These are phyloP conservation scores for Archips crataeganus DNA, from an alignment of 2,888 invertebrate species.

Conservation along the genomic window DNA sequence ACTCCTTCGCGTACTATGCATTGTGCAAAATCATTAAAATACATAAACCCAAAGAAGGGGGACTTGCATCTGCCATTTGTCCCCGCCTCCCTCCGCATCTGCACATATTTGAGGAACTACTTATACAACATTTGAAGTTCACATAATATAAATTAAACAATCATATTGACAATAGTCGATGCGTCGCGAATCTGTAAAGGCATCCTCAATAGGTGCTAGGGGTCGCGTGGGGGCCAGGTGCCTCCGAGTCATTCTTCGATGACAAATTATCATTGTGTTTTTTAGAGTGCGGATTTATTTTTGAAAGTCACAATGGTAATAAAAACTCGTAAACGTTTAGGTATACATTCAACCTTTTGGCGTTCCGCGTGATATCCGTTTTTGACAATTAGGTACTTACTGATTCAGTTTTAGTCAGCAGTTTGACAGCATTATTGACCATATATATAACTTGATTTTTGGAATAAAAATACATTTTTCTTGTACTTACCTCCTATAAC, in stretches of 20 bases:
- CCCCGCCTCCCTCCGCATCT: slow-evolving; percentile 73
- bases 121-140: slow-evolving; percentile 81
- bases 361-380: neutral
- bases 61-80: slow-evolving; percentile 68
- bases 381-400: slow-evolving; percentile 4
- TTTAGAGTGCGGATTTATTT: slow-evolving; percentile 61
- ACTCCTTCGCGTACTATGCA: slow-evolving; percentile 46
- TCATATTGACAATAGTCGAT: slow-evolving; percentile 76
- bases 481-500: too few species aligned
- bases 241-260: slow-evolving; percentile 66
- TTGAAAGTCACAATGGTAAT: slow-evolving; percentile 60
- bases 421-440: neutral
- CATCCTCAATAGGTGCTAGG: slow-evolving; percentile 49
- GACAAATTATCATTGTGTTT: slow-evolving; percentile 83
- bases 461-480: neutral
- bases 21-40: slow-evolving; percentile 55
- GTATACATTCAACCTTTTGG: slow-evolving; percentile 14
- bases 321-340: slow-evolving; percentile 65
- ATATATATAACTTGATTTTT: neutral
- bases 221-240: slow-evolving; percentile 82
- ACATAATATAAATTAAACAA: slow-evolving; percentile 85
- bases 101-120: slow-evolving; percentile 82
- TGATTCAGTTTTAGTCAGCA: neutral
- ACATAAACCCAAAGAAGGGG: slow-evolving; percentile 63
- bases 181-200: slow-evolving; percentile 75